Conservation (phyloP, 2,113 vertebrate species). For the Ahaetulla prasina region DNA sequence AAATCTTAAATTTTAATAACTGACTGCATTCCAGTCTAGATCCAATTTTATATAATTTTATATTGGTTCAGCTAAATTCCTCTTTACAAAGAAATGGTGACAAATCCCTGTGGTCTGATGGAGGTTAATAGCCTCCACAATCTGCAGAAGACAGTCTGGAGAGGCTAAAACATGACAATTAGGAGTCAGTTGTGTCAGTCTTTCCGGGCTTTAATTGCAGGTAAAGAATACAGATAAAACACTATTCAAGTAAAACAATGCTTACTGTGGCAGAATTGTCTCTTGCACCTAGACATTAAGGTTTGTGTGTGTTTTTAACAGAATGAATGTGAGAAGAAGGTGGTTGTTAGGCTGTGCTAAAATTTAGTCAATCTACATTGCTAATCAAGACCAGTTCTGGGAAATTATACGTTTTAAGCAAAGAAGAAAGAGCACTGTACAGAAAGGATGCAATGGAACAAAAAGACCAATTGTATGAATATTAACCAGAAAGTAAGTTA, state of each 20-base stretch:
- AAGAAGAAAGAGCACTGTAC: background rate
- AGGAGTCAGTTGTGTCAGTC: background rate
- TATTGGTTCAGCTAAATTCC: background rate
- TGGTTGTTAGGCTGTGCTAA: background rate
- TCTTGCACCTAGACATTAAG: background rate
- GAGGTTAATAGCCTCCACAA: background rate
- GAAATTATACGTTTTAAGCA: background rate
- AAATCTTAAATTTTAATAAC: background rate
- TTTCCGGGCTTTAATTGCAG: background rate
- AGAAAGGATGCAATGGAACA: background rate
- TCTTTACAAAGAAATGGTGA: background rate
- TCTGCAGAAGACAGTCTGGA: background rate
- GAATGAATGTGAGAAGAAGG: background rate
- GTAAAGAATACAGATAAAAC: background rate
- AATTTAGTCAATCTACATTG: background rate
- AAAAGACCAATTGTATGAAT: background rate
- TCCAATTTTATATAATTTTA: background rate
- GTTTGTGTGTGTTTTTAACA: background rate
- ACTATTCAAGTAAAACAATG: background rate
- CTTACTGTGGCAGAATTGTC: background rate
- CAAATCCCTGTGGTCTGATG: background rate
- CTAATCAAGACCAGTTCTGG: background rate
- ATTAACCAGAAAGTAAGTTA: background rate
- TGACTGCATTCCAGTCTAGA: background rate
- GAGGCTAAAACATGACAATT: background rate